Conservation (phyloP, 2,113 vertebrate genomes). For the Vimba vimba region DNA sequence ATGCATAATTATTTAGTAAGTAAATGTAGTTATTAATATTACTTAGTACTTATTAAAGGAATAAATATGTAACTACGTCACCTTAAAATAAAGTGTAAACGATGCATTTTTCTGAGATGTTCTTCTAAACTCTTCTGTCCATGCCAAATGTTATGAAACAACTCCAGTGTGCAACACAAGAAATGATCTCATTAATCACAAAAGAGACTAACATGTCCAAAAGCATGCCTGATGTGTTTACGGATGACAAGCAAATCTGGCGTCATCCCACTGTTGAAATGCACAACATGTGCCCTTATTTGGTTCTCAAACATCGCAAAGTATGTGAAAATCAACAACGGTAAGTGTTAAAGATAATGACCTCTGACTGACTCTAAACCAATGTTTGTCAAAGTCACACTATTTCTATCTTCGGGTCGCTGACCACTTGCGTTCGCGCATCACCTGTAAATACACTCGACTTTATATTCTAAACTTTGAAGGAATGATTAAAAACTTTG, state of each 20-base stretch:
- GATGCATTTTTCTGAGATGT: neutral
- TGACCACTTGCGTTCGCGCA: neutral
- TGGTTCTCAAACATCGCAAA: neutral
- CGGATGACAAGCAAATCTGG: neutral
- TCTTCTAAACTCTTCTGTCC: neutral
- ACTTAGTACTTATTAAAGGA: too few relatives aligned
- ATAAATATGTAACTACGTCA: too few relatives aligned
- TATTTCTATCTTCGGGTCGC: neutral
- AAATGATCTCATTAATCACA: slow-evolving; percentile 19
- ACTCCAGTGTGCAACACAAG: neutral
- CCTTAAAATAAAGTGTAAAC: too few relatives aligned
- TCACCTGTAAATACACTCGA: slow-evolving; percentile 27
- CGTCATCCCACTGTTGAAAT: neutral
- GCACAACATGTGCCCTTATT: neutral
- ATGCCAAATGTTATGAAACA: neutral
- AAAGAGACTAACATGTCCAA: slow-evolving; percentile 22
- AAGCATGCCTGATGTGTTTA: slow-evolving; percentile 36
- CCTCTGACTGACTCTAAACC: neutral
- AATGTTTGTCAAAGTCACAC: neutral
- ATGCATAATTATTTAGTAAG: too few relatives aligned
- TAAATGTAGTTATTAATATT: too few relatives aligned
- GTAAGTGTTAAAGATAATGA: neutral
- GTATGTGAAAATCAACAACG: neutral
- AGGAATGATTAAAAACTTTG: neutral
- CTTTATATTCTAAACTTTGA: slow-evolving; percentile 11